These are phyloP conservation scores for Noctua janthe DNA, from an alignment of 2,888 invertebrate genomes.

Conservation along the genomic window DNA sequence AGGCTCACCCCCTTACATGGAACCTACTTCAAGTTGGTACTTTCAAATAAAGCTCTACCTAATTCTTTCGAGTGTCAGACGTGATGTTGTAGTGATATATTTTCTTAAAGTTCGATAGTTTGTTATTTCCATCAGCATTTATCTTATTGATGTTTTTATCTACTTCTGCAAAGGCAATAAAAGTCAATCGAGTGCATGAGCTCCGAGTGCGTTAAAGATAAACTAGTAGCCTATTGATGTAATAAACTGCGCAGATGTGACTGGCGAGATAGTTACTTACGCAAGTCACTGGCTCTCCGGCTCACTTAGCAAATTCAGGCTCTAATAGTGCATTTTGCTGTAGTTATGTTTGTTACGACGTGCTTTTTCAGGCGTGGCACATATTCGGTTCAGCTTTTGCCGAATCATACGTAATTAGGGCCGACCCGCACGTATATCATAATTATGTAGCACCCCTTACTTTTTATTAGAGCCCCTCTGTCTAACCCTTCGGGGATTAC, in stretches of 20 bases:
- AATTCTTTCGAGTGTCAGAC: background rate
- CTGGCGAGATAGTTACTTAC: background rate
- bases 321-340: background rate
- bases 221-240: background rate
- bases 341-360: background rate
- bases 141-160: background rate
- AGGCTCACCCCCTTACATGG: background rate
- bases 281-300: background rate
- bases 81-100: background rate
- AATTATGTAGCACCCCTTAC: background rate
- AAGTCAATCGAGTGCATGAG: background rate
- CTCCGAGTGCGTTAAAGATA: background rate
- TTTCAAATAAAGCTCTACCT: background rate
- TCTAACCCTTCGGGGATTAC: too few species aligned
- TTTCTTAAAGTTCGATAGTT: background rate
- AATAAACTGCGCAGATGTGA: constrained; percentile 10
- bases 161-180: background rate
- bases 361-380: background rate
- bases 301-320: background rate
- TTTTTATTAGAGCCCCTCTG: background rate
- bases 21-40: background rate
- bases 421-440: background rate
- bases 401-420: background rate
- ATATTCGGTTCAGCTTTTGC: background rate
- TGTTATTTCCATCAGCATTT: background rate